Evolutionary conservation across 2,797 vertebrate genomes (phyloP).

Genomic region (Discoglossus pictus): DNA sequence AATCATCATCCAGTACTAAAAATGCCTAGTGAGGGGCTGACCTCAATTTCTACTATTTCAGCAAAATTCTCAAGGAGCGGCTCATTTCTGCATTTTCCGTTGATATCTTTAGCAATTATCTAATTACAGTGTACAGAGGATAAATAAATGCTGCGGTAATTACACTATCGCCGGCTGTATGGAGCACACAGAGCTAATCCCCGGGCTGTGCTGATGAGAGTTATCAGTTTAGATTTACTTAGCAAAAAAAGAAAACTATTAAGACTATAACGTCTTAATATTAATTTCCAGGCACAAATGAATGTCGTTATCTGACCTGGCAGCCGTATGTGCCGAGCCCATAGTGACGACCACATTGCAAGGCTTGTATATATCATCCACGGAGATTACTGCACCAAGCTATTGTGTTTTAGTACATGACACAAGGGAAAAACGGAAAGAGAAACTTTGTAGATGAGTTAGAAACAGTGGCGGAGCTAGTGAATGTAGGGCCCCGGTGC

Average conservation of each 20-base stretch:
- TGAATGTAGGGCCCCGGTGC: no score
- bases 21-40: constrained; percentile 55
- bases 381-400: no score
- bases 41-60: constrained; percentile 63
- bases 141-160: constrained; percentile 54
- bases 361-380: no score
- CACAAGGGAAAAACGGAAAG: no score
- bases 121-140: constrained; percentile 56
- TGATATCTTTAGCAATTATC: constrained; percentile 55
- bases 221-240: constrained; percentile 44
- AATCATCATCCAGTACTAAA: constrained; percentile 55
- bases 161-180: constrained; percentile 40
- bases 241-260: constrained; percentile 20
- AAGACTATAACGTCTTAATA: constrained; percentile 14
- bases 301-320: neutral
- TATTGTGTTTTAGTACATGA: no score
- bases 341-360: no score
- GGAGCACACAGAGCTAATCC: constrained; percentile 42
- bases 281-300: constrained; percentile 4
- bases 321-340: no score
- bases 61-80: constrained; percentile 57
- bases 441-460: no score
- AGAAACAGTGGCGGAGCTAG: no score
- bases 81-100: constrained; percentile 10
- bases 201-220: constrained; percentile 31